These are phyloP conservation scores for Limnodromus scolopaceus DNA, from an alignment of 2,797 vertebrate species.

Conservation along the genomic window DNA sequence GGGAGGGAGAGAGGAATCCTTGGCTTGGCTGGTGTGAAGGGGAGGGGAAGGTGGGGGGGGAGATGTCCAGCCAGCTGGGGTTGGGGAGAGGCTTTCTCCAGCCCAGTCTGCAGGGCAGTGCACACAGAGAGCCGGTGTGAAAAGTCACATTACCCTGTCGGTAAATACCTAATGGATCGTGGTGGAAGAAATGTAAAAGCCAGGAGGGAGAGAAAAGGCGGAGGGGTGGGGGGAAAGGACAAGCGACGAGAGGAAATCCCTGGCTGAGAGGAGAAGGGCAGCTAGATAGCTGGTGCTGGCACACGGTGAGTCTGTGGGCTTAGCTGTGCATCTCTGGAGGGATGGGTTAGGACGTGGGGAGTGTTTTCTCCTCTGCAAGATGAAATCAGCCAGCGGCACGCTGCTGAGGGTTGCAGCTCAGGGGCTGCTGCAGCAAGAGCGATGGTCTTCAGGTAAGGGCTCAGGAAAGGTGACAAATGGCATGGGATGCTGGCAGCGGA, in stretches of 20 bases:
- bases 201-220: not conserved
- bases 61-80: slow-evolving; percentile 64
- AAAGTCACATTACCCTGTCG: slow-evolving; percentile 82
- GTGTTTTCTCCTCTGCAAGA: not conserved
- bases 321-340: not conserved
- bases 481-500: accelerated
- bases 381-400: not conserved
- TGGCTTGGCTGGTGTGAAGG: slow-evolving; percentile 22
- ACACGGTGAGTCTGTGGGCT: not conserved
- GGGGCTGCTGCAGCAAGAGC: not conserved
- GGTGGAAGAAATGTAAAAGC: slow-evolving; percentile 14
- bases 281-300: not conserved
- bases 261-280: not conserved
- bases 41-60: slow-evolving; percentile 54
- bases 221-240: not conserved
- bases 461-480: not conserved
- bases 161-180: slow-evolving; percentile 73
- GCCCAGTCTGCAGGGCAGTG: slow-evolving; percentile 77
- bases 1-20: slow-evolving; percentile 51
- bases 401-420: not conserved
- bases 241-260: not conserved
- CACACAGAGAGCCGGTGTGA: slow-evolving; percentile 84
- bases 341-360: not conserved
- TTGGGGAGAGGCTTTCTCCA: slow-evolving; percentile 79
- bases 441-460: not conserved